These are phyloP conservation scores for Excalfactoria chinensis DNA, from an alignment of 2,113 vertebrate species.

Conservation along the genomic window DNA sequence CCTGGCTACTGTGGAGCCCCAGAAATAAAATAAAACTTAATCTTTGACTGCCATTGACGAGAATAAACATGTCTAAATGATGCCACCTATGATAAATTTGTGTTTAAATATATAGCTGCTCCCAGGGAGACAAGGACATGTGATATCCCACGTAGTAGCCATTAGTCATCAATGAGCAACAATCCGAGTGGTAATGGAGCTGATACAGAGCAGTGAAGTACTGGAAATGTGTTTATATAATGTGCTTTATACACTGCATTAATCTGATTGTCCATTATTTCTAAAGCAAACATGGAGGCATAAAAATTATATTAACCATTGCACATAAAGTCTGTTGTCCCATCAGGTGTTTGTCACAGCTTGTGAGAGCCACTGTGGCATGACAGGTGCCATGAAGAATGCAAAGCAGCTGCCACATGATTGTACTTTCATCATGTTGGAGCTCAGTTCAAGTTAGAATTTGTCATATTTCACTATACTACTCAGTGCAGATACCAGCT, in stretches of 20 bases:
- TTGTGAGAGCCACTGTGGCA: neutral
- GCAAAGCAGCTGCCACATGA: neutral
- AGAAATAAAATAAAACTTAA: neutral
- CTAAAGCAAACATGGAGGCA: slow-evolving; percentile 40
- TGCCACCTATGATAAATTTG: neutral
- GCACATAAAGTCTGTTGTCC: slow-evolving; percentile 38
- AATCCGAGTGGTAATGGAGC: neutral
- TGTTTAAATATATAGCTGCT: neutral
- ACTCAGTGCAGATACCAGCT: neutral
- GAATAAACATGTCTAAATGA: neutral
- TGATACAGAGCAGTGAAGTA: slow-evolving; percentile 31
- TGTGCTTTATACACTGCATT: slow-evolving; percentile 39
- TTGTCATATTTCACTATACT: neutral
- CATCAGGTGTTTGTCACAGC: slow-evolving; percentile 39
- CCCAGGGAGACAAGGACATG: neutral
- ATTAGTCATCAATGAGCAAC: slow-evolving; percentile 27
- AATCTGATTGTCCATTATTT: slow-evolving; percentile 57
- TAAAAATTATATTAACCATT: slow-evolving; percentile 51
- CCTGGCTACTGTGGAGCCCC: neutral
- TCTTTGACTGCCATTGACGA: neutral
- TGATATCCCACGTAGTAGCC: neutral
- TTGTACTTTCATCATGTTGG: accelerated
- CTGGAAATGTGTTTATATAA: slow-evolving; percentile 46
- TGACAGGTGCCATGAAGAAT: slow-evolving; percentile 23
- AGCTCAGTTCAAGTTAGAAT: neutral